Percentiles rank a stretch among this genome's conserved stretches.
These are phyloP conservation scores for Saturnia japonica DNA, from an alignment of 2,888 invertebrate species.

Conservation along the genomic window DNA sequence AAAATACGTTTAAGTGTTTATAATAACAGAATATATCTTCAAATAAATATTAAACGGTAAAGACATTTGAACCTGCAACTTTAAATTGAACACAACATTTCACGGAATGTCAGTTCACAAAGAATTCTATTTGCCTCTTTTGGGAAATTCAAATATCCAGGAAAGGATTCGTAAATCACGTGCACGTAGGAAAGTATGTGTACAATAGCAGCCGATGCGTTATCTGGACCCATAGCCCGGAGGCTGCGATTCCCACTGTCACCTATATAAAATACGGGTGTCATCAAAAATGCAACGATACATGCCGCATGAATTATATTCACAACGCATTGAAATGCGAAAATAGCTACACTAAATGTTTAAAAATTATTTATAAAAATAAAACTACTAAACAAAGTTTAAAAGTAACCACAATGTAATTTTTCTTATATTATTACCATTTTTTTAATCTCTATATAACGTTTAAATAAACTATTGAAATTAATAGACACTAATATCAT, in stretches of 20 bases:
- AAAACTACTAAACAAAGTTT: no score
- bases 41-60: background rate
- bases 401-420: no score
- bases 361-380: background rate
- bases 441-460: no score
- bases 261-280: conserved; percentile 50
- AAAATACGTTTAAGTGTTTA: no score
- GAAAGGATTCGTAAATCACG: conserved; percentile 40
- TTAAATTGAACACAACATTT: conserved; percentile 47
- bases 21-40: background rate
- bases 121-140: conserved; percentile 46
- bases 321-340: conserved; percentile 40
- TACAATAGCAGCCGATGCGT: conserved; percentile 34
- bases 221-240: conserved; percentile 42
- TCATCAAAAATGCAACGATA: conserved; percentile 60
- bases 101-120: conserved; percentile 37
- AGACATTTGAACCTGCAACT: conserved; percentile 12
- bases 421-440: no score
- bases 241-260: conserved; percentile 43
- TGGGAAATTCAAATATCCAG: conserved; percentile 35
- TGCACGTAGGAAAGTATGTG: conserved; percentile 14
- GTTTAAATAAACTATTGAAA: no score
- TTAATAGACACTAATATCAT: no score
- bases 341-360: conserved; percentile 41
- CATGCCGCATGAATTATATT: conserved; percentile 52